These are phyloP conservation scores for Maconellicoccus hirsutus DNA, from an alignment of 1,140 invertebrate species.

Conservation along the genomic window DNA sequence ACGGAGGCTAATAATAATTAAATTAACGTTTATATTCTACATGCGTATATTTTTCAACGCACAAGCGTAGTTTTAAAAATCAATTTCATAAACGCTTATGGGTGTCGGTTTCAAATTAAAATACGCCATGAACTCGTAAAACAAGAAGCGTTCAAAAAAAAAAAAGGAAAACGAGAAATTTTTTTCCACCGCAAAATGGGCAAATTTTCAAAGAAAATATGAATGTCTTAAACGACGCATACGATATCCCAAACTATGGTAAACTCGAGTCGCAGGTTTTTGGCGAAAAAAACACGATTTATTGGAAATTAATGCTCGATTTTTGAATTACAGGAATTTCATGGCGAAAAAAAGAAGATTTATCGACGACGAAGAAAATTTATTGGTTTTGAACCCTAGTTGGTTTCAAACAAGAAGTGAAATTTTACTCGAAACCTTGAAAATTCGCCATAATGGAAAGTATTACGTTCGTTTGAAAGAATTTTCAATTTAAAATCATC, in stretches of 20 bases:
- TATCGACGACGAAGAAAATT: not conserved
- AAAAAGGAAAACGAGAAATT: too few relatives aligned
- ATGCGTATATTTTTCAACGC: too few relatives aligned
- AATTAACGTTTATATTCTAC: too few relatives aligned
- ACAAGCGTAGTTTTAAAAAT: too few relatives aligned
- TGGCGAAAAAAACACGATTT: not conserved
- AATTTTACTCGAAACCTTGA: not conserved
- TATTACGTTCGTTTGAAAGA: not conserved
- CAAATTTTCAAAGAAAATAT: not conserved
- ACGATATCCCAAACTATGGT: not conserved
- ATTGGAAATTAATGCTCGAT: conserved; percentile 5
- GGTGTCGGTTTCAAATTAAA: too few relatives aligned
- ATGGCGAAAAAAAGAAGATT: not conserved
- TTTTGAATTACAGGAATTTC: not conserved
- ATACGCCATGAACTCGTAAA: too few relatives aligned
- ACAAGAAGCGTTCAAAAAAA: too few relatives aligned
- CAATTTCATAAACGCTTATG: too few relatives aligned
- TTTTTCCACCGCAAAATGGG: not conserved
- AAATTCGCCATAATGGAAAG: not conserved
- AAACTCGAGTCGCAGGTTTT: not conserved
- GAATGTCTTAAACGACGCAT: not conserved
- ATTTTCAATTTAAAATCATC: not conserved
- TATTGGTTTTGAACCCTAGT: not conserved
- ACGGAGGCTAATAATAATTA: too few relatives aligned
- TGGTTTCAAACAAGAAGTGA: not conserved